Percentiles rank a stretch among this genome's conserved stretches.
These are phyloP conservation scores for Drosophila nigrodunni DNA, from an alignment of 1,140 invertebrate species.

Conservation along the genomic window DNA sequence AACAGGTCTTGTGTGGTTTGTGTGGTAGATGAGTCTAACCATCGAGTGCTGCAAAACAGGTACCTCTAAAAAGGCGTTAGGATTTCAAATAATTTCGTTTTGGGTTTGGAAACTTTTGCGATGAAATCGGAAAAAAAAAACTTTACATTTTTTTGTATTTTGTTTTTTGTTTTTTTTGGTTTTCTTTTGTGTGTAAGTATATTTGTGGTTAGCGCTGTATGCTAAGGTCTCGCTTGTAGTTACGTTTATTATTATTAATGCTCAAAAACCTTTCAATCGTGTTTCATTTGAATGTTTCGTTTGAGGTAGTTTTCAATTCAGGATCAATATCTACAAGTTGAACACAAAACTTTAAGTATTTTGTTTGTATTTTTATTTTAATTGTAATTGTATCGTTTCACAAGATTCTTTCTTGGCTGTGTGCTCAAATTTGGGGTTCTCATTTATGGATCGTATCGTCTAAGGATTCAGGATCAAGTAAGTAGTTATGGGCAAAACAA, in stretches of 20 bases:
- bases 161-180: conserved; percentile 16
- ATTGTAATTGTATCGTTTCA: not conserved
- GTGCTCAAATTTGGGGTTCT: conserved; percentile 38
- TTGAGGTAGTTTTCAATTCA: conserved; percentile 83
- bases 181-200: conserved; percentile 46
- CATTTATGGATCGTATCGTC: conserved; percentile 48
- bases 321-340: conserved; percentile 82
- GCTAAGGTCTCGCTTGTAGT: conserved; percentile 82
- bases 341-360: conserved; percentile 71
- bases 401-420: conserved; percentile 41
- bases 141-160: conserved; percentile 19
- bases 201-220: conserved; percentile 66
- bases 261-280: conserved; percentile 73
- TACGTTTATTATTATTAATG: conserved; percentile 76
- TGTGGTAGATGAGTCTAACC: conserved; percentile 20
- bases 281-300: conserved; percentile 69
- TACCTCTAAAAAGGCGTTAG: conserved; percentile 71
- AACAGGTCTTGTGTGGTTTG: conserved; percentile 11
- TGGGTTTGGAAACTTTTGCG: conserved; percentile 25
- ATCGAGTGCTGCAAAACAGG: conserved; percentile 69
- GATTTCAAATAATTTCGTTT: conserved; percentile 31
- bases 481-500: conserved; percentile 64
- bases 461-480: conserved; percentile 30
- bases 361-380: conserved; percentile 17
- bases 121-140: conserved; percentile 34